Evolutionary conservation across 1,140 invertebrate species (phyloP).

Genomic region (Zaprionus capensis): DNA sequence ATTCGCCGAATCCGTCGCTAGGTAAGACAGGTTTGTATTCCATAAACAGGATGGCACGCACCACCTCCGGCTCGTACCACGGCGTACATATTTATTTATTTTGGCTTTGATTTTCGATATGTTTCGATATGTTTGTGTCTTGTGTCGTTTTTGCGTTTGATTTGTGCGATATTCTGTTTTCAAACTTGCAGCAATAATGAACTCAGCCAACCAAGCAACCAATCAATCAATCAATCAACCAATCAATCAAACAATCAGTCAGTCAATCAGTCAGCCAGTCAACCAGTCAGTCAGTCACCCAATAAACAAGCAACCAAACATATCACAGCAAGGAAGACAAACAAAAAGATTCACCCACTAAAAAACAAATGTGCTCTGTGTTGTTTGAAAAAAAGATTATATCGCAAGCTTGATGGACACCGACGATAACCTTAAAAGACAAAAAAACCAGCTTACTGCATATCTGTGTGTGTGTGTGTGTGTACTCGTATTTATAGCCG

Average conservation of each 20-base stretch:
- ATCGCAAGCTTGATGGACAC: slow-evolving; percentile 32
- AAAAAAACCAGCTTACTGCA: slow-evolving; percentile 8
- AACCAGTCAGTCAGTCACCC: slow-evolving; percentile 55
- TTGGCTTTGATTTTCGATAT: slow-evolving; percentile 40
- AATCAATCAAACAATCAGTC: slow-evolving; percentile 56
- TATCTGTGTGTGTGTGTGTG: background rate
- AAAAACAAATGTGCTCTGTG: background rate
- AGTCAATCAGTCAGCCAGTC: slow-evolving; percentile 34
- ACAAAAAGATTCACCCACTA: slow-evolving; percentile 12
- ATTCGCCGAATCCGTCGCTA: slow-evolving; percentile 91
- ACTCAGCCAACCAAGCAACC: slow-evolving; percentile 53
- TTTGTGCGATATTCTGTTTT: slow-evolving; percentile 47
- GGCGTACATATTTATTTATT: slow-evolving; percentile 26
- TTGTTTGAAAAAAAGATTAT: slow-evolving; percentile 24
- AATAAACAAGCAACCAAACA: slow-evolving; percentile 50
- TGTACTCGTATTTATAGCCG: slow-evolving; percentile 28
- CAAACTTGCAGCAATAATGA: slow-evolving; percentile 46
- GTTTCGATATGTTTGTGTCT: slow-evolving; percentile 29
- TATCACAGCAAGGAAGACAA: slow-evolving; percentile 40
- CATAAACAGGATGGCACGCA: slow-evolving; percentile 38
- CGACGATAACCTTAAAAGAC: slow-evolving; percentile 27
- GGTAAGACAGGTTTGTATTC: slow-evolving; percentile 87
- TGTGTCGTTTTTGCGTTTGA: slow-evolving; percentile 42
- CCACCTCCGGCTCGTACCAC: slow-evolving; percentile 33
- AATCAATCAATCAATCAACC: slow-evolving; percentile 48